Evolutionary conservation across 2,113 vertebrate genomes (phyloP), one percentile per base, ranked within the genome.

Genomic region (Dipodomys merriami): DNA sequence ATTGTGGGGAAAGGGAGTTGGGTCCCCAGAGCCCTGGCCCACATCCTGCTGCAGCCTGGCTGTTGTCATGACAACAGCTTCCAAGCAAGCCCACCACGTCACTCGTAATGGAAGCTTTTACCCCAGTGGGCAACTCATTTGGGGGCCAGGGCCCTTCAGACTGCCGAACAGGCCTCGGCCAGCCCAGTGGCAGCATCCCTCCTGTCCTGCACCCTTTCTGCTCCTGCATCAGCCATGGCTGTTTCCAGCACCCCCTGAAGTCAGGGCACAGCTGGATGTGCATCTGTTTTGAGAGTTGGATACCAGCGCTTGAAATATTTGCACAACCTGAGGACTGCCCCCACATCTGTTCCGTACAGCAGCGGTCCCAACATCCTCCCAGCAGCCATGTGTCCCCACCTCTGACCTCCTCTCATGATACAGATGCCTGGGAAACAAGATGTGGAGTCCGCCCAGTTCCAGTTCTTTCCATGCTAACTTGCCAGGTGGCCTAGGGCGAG

Each of bases 11-110:
- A 49, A 57, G 78, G 77, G 81, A 76, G 68, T 65, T 84, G 69
- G 73, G 81, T 92, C 89, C 39, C 93, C 84, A 39, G 93, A 65
- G 73, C 83, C 86, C 86, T 71, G 91, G 78, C 81, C 91, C 87
- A 96, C 89, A 93, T 95, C 93, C 91, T 96, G 93, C 64, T 0
- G 0, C 67, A 88, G 33, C 72, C 13, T 68, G 76, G 65, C 88
- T 64, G 35, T 77, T 27, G 74, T 80, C 23, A 60, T 81, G 65
- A 90, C 88, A 93, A 82, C 49, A 78, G 15, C 69, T 72, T 87
- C 62, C 74, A 71, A 7, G 81, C 89, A 80, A 84, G 76, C 60
- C 49, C 73, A 27, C 69, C 44, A 73, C 86, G 68, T 22, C 60
- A 18, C 27, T 44, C n/a, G 60, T n/a, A 15, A 11, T n/a, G 57